Conservation (phyloP, 2,113 vertebrate genomes). For the Otocyon megalotis region DNA sequence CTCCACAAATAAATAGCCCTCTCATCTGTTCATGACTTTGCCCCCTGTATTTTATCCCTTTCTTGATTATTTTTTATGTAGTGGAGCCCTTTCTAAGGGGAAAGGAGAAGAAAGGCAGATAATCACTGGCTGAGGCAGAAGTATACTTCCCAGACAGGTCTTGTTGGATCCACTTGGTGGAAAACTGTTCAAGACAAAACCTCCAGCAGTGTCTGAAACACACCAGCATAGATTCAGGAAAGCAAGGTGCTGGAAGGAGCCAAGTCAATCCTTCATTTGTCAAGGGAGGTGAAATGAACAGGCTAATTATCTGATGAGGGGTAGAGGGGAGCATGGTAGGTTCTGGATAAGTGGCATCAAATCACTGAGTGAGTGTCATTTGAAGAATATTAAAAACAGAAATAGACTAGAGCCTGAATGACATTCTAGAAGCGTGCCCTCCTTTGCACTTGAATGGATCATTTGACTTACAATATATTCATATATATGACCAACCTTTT, state of each 20-base stretch:
- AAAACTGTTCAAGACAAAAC: not conserved
- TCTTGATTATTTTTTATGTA: constrained; percentile 90
- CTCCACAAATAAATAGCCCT: constrained; percentile 86
- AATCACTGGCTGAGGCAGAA: not conserved
- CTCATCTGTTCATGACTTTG: constrained; percentile 83
- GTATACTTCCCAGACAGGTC: not conserved
- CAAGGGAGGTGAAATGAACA: not conserved
- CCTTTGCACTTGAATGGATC: too few relatives aligned
- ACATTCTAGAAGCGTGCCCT: not conserved
- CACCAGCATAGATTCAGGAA: not conserved
- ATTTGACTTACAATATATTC: not conserved
- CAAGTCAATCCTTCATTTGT: not conserved
- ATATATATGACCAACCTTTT: not conserved
- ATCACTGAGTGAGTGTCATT: not conserved
- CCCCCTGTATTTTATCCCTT: constrained; percentile 88
- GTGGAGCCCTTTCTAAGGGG: constrained; percentile 86
- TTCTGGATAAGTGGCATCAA: not conserved
- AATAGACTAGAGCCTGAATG: not conserved
- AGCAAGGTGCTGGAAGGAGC: not conserved
- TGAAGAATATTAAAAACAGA: not conserved
- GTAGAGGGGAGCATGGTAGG: not conserved
- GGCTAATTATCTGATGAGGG: not conserved
- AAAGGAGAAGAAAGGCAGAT: constrained; percentile 79
- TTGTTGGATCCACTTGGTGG: not conserved
- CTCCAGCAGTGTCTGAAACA: not conserved